Evolutionary conservation across 1,140 invertebrate species (phyloP).

Genomic region (Camponotus pennsylvanicus): DNA sequence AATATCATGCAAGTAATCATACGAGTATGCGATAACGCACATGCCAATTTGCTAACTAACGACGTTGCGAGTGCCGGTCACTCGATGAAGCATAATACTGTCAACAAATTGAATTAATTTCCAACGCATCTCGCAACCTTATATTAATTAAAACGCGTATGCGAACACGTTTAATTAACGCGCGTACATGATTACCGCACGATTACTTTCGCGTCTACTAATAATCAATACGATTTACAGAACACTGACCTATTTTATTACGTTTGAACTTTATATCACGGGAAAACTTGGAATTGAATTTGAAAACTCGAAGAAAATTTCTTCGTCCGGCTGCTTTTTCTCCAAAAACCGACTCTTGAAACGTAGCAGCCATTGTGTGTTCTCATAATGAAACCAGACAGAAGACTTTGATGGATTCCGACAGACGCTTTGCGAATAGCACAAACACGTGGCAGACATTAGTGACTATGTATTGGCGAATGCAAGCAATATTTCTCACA

Average conservation of each 20-base stretch:
- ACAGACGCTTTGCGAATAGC: conserved; percentile 35
- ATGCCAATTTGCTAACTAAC: conserved; percentile 43
- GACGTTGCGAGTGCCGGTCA: not conserved
- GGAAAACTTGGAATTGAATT: conserved; percentile 1
- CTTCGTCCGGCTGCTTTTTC: not conserved
- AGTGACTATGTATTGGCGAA: not conserved
- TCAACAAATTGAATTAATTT: conserved; percentile 39
- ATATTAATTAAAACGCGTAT: conserved; percentile 32
- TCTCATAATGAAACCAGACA: conserved; percentile 21
- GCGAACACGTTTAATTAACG: conserved; percentile 19
- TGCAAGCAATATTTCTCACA: conserved; percentile 9
- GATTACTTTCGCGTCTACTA: not conserved
- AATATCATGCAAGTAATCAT: not conserved
- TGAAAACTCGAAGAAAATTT: not conserved
- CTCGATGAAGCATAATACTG: conserved; percentile 34
- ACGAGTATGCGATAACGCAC: not conserved
- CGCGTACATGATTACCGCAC: not conserved
- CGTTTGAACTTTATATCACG: not conserved
- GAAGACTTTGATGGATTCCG: conserved; percentile 37
- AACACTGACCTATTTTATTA: not conserved
- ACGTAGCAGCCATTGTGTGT: not conserved
- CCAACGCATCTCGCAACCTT: not conserved
- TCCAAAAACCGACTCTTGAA: not conserved
- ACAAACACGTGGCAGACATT: conserved; percentile 34
- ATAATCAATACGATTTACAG: conserved; percentile 5